A percentile compares a stretch with the other conserved stretches of the same genome.
These are phyloP conservation scores for Microctenopoma stevenorrisi DNA, from an alignment of 2,797 vertebrate genomes.

Conservation along the genomic window DNA sequence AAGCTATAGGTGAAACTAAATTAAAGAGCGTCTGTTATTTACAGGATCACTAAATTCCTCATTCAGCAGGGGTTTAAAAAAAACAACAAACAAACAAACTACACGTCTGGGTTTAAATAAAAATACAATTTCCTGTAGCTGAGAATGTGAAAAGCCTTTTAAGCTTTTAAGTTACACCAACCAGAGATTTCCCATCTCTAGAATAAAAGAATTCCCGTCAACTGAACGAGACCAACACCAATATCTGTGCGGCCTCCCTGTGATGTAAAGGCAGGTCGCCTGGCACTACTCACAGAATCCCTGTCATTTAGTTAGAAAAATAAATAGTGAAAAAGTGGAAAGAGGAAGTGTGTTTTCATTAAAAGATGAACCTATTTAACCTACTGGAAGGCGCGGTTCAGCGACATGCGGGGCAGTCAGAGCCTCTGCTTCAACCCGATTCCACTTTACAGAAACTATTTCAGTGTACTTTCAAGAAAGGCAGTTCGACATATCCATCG, in stretches of 20 bases:
- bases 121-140: constrained; percentile 30
- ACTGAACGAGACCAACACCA: constrained; percentile 19
- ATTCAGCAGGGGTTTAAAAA: constrained; percentile 30
- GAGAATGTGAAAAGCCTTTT: not conserved
- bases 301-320: constrained; percentile 60
- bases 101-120: constrained; percentile 46
- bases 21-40: constrained; percentile 42
- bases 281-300: constrained; percentile 20
- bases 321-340: constrained; percentile 61
- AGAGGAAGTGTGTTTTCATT: constrained; percentile 35
- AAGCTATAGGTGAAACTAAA: constrained; percentile 25
- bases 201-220: constrained; percentile 20
- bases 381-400: constrained; percentile 11
- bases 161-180: not conserved
- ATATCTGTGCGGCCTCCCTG: constrained; percentile 5
- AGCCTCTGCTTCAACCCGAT: constrained; percentile 24
- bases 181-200: constrained; percentile 10
- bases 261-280: constrained; percentile 2
- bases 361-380: constrained; percentile 29
- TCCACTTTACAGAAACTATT: not conserved
- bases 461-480: constrained; percentile 9
- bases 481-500: not conserved
- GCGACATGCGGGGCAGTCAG: constrained; percentile 10
- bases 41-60: constrained; percentile 40
- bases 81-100: constrained; percentile 2